These are phyloP conservation scores for Wasmannia auropunctata DNA, from an alignment of 1,140 invertebrate genomes.

Conservation along the genomic window DNA sequence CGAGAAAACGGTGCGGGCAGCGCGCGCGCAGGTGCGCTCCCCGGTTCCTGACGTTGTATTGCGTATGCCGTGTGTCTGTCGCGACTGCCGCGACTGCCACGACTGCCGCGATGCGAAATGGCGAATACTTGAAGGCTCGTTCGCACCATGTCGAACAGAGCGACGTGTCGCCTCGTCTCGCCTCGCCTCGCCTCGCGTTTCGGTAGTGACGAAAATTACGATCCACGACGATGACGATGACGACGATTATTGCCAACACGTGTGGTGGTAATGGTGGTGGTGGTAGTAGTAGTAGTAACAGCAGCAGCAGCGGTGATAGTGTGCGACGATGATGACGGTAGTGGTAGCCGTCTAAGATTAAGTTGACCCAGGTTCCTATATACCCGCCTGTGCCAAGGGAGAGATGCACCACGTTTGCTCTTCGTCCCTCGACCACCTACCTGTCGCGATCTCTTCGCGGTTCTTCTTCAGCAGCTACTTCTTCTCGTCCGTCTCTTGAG, in stretches of 20 bases:
- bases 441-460: conserved; percentile 25
- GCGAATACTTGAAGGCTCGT: conserved; percentile 42
- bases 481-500: not conserved
- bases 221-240: not conserved
- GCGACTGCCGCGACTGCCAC: conserved; percentile 13
- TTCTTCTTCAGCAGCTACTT: conserved; percentile 8
- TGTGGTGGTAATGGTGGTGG: conserved; percentile 5
- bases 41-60: conserved; percentile 53
- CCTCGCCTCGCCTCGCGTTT: not conserved
- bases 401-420: conserved; percentile 51
- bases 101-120: conserved; percentile 24
- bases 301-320: conserved; percentile 26
- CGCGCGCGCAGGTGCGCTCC: conserved; percentile 69
- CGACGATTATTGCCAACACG: not conserved
- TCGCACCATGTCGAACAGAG: conserved; percentile 13
- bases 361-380: conserved; percentile 67
- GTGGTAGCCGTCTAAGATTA: conserved; percentile 70
- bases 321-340: conserved; percentile 23
- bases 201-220: conserved; percentile 59
- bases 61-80: conserved; percentile 27
- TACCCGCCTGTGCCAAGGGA: conserved; percentile 62
- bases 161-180: conserved; percentile 25
- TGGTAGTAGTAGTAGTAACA: conserved; percentile 47
- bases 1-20: conserved; percentile 71
- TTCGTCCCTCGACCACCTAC: conserved; percentile 47